A percentile compares a stretch with the other conserved stretches of the same genome.
phyloP scores from a whole-genome alignment of 2,113 vertebrate species.

The Microtus ochrogaster region DNA sequence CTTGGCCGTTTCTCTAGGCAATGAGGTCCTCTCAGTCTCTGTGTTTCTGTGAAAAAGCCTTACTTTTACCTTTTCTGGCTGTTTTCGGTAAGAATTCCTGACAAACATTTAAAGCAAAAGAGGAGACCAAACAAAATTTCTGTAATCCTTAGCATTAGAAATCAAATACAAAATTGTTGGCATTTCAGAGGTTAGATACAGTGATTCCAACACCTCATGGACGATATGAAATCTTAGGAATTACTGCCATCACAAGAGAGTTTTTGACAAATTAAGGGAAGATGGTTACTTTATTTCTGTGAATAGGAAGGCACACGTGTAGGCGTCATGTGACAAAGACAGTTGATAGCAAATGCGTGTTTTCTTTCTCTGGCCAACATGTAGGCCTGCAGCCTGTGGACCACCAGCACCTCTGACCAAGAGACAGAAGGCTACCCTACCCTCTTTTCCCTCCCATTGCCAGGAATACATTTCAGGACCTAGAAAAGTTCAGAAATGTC shows the following conservation, averaged over 20 bases:
- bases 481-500: conserved; percentile 11
- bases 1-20: background rate
- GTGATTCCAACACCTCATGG: background rate
- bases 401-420: background rate
- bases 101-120: conserved; percentile 14
- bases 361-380: background rate
- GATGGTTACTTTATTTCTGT: background rate
- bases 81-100: conserved; percentile 31
- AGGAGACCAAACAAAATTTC: conserved; percentile 24
- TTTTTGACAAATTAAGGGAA: background rate
- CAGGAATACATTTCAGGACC: background rate
- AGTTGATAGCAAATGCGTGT: background rate
- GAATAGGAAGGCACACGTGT: background rate
- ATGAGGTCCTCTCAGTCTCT: background rate
- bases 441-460: background rate
- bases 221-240: background rate
- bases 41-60: conserved; percentile 10
- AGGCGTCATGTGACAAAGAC: background rate
- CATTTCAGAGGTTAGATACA: background rate
- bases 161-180: background rate
- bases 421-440: background rate
- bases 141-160: background rate
- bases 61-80: background rate
- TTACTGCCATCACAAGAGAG: background rate
- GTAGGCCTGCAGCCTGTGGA: background rate